Percentiles rank a stretch among this genome's conserved stretches.
Conservation (phyloP, 2,113 vertebrate genomes). For the Perccottus glenii region DNA sequence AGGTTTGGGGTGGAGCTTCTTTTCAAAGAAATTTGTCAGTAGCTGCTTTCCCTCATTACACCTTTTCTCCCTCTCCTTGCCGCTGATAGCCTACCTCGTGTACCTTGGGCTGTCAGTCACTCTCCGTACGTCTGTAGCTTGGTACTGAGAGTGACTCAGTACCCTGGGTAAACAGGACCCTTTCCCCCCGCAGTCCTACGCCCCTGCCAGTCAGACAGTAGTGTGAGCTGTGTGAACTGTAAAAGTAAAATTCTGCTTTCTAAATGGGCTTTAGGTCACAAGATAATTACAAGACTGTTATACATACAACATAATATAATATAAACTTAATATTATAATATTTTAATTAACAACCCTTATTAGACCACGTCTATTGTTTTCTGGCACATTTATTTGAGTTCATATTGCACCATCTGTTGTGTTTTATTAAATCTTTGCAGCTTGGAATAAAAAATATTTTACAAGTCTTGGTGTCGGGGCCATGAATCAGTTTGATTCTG, state of each 20-base stretch:
- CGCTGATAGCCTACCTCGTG: too few relatives aligned
- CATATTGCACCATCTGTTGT: conserved; percentile 3
- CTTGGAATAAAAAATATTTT: conserved; percentile 1
- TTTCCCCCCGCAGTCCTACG: too few relatives aligned
- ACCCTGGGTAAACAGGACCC: too few relatives aligned
- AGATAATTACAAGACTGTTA: not conserved
- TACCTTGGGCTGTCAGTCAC: too few relatives aligned
- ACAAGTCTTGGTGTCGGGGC: not conserved
- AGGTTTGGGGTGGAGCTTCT: too few relatives aligned
- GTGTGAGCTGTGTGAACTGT: not conserved
- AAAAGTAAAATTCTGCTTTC: not conserved
- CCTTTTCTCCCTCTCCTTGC: too few relatives aligned
- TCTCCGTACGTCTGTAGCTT: too few relatives aligned
- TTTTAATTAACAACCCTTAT: not conserved
- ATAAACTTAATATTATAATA: not conserved
- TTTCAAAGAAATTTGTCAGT: too few relatives aligned
- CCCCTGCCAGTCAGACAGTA: not conserved
- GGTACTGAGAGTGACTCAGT: too few relatives aligned
- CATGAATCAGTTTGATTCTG: conserved; percentile 5
- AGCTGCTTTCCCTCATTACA: too few relatives aligned
- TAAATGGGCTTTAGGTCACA: not conserved
- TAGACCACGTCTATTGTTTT: not conserved
- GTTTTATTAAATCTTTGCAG: conserved; percentile 1
- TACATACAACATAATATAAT: not conserved
- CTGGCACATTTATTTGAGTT: conserved; percentile 1